Evolutionary conservation across 1,140 invertebrate species (phyloP).

Genomic region (Procambarus clarkii): DNA sequence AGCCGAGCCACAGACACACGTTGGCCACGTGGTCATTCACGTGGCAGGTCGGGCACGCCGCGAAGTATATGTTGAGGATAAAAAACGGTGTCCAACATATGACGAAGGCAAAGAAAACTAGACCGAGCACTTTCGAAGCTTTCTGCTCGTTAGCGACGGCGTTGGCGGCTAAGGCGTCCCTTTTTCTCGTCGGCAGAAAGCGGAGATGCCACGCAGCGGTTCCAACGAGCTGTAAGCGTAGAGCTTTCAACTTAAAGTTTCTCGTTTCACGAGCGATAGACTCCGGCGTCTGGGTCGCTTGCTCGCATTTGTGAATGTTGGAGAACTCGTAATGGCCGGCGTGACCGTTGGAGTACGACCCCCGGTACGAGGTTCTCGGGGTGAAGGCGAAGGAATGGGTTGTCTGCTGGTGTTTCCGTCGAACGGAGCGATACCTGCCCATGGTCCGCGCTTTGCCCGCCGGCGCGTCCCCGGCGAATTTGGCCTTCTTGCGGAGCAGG

Average conservation of each 20-base stretch:
- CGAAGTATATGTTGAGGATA: slow-evolving; percentile 73
- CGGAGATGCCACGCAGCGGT: slow-evolving; percentile 75
- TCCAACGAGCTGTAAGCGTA: slow-evolving; percentile 76
- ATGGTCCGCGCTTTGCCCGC: slow-evolving; percentile 78
- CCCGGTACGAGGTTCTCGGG: slow-evolving; percentile 49
- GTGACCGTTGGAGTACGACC: slow-evolving; percentile 56
- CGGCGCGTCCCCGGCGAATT: slow-evolving; percentile 70
- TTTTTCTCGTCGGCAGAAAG: slow-evolving; percentile 81
- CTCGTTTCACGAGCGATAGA: slow-evolving; percentile 82
- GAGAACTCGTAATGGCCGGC: slow-evolving; percentile 73
- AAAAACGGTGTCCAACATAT: slow-evolving; percentile 74
- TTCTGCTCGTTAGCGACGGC: slow-evolving; percentile 89
- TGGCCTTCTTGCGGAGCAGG: slow-evolving; percentile 81
- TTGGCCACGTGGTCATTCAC: slow-evolving; percentile 72
- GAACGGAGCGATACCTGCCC: slow-evolving; percentile 51
- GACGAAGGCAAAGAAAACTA: slow-evolving; percentile 73
- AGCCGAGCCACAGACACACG: slow-evolving; percentile 74
- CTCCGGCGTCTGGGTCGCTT: slow-evolving; percentile 83
- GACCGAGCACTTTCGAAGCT: slow-evolving; percentile 82
- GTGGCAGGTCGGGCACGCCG: slow-evolving; percentile 71
- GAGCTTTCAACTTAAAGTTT: slow-evolving; percentile 81
- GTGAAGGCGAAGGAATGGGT: slow-evolving; percentile 53
- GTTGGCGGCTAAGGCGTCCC: slow-evolving; percentile 82
- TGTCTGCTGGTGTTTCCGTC: slow-evolving; percentile 37
- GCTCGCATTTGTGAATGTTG: slow-evolving; percentile 77